Conservation (phyloP, 2,113 vertebrate genomes). For the Clarias magur region DNA sequence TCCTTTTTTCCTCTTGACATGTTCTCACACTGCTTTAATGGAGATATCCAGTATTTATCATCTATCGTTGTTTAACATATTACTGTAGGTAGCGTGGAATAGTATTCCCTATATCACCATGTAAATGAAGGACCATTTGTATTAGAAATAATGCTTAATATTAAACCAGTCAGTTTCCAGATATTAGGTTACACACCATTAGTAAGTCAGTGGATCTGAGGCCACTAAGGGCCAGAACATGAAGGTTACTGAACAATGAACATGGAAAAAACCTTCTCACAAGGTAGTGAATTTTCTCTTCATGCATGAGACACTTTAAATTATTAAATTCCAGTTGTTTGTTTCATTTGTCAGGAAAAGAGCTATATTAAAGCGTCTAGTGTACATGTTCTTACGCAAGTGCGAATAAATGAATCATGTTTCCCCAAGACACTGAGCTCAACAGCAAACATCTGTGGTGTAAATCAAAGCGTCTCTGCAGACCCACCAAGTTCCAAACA, state of each 20-base stretch:
- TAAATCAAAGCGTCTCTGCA: background rate
- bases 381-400: background rate
- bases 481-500: background rate
- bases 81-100: background rate
- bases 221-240: background rate
- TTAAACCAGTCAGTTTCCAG: background rate
- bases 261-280: background rate
- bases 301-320: background rate
- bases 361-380: background rate
- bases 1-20: background rate
- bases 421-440: background rate
- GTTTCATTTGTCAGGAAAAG: background rate
- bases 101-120: background rate
- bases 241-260: background rate
- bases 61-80: background rate
- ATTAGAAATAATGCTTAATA: background rate
- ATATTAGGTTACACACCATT: background rate
- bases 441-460: background rate
- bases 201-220: background rate
- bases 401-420: background rate
- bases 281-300: background rate
- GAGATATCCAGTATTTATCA: background rate
- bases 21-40: background rate
- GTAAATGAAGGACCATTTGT: background rate
- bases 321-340: background rate